A percentile compares a stretch with the other conserved stretches of the same genome.
phyloP scores from a whole-genome alignment of 2,888 invertebrate species.

The Stenichneumon culpator region DNA sequence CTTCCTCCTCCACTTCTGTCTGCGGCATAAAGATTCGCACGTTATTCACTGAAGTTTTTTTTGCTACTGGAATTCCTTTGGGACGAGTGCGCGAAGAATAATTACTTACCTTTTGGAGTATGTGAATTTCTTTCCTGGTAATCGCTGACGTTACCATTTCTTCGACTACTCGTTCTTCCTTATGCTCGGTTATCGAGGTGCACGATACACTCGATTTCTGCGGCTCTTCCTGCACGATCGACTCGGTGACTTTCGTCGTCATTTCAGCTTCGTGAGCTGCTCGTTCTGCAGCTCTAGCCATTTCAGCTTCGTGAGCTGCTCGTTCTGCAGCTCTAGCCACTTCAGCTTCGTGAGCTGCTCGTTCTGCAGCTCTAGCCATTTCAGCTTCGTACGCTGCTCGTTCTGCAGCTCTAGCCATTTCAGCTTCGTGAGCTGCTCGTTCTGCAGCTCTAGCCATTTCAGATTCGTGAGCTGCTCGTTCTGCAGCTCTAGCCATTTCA shows the following conservation, averaged over 20 bases:
- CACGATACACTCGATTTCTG: slow-evolving; percentile 68
- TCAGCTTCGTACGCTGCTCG: slow-evolving; percentile 79
- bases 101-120: slow-evolving; percentile 78
- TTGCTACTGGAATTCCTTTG: slow-evolving; percentile 5
- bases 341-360: slow-evolving; percentile 66
- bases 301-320: not conserved
- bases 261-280: slow-evolving; percentile 39
- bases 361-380: slow-evolving; percentile 75
- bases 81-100: not conserved
- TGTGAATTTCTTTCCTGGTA: slow-evolving; percentile 80
- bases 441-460: slow-evolving; percentile 77
- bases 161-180: slow-evolving; percentile 72
- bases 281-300: not conserved
- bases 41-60: slow-evolving; percentile 18
- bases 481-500: slow-evolving; percentile 82
- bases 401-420: slow-evolving; percentile 85
- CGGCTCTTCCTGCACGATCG: slow-evolving; percentile 69
- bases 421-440: slow-evolving; percentile 83
- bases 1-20: slow-evolving; percentile 80
- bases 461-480: slow-evolving; percentile 80
- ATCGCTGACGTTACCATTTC: slow-evolving; percentile 79
- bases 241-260: slow-evolving; percentile 36
- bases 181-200: slow-evolving; percentile 66
- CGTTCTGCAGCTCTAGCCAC: slow-evolving; percentile 63
- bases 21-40: slow-evolving; percentile 67